Evolutionary conservation across 2,888 invertebrate genomes (phyloP), one percentile per base, ranked within the genome.

Genomic region (Melipona beecheii): DNA sequence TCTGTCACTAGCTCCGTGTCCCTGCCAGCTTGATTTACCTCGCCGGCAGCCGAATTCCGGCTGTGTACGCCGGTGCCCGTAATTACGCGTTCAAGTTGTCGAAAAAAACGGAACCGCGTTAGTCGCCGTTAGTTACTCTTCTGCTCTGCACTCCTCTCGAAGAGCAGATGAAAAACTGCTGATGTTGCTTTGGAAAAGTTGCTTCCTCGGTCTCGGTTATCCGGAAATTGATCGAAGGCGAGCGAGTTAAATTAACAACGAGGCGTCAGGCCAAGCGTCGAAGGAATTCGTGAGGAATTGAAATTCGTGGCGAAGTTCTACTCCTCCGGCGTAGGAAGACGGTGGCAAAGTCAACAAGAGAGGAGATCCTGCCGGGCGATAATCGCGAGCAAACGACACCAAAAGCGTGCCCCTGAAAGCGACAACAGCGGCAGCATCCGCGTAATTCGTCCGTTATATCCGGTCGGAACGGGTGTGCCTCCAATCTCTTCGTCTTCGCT

Each of bases 371-470:
- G 5, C 17, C 11, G 24, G 36, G 82, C 65, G 74, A 83, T 69
- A 76, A 73, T 73, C 77, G 58, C 54, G 43, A 52, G 71, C 52
- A 77, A 81, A 86, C 81, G 81, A 84, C 84, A 81, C 74, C 74
- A 69, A 84, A 72, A 84, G 75, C 72, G 77, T 77, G 54, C 66
- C 64, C 64, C 75, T 58, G 73, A 85, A 80, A 76, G 84, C 83
- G 79, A 70, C 69, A 83, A 84, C 83, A 83, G 74, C 73, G 70
- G 83, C 82, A 82, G 87, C 87, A 86, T 86, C 81, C 91, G 91
- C 91, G 91, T 93, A 88, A 91, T 89, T 88, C 91, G 92, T 93
- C 91, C 89, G 92, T 93, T 92, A 93, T 86, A 93, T 86, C 73
- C 89, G 83, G 74, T 76, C 77, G 82, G 88, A 93, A 93, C 93